Evolutionary conservation across 2,888 invertebrate genomes (phyloP), one percentile per base, ranked within the genome.

Genomic region (Lasioglossum figueresi): DNA sequence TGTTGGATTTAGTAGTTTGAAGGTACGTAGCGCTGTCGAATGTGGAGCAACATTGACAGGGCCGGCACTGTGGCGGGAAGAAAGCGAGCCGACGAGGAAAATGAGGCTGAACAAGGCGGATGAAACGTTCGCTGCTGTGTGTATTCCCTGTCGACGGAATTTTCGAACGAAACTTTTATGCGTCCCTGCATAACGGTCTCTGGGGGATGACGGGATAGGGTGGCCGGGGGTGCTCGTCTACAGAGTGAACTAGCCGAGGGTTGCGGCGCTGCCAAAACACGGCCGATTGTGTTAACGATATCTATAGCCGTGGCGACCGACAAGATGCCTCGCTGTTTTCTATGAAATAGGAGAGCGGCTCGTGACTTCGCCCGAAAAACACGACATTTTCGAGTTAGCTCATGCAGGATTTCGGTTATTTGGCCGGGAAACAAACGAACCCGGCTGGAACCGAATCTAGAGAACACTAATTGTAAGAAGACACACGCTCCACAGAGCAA

Each of bases 281-380:
- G 86, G 76, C 84, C 90, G 87, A 91, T 91, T 91, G 88, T 90
- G 84, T 91, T 91, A 92, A 91, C 86, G 82, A 85, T 85, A 81
- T 84, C 81, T 81, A 79, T 81, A 77, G 78, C 37, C 78, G 77
- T 31, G 75, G 66, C 59, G 77, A 63, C 48, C 68, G 27, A 76
- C 84, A 82, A 86, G 80, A 89, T 77, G 84, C 80, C 84, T 68
- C 45, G 80, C 59, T 79, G 66, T 82, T 83, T 82, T 76, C 66
- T 79, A 88, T 92, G 90, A 92, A 92, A 90, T 90, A 92, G 86
- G 75, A 79, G 79, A 79, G 79, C 74, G 79, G 81, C 82, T 82
- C 86, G 89, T 91, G 91, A 90, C 90, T 91, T 90, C 90, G 91
- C 89, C 83, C 85, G 88, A 86, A 87, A 87, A 89, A 80, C 85